These are phyloP conservation scores for Argynnis bischoffii DNA, from an alignment of 2,888 invertebrate species.

Conservation along the genomic window DNA sequence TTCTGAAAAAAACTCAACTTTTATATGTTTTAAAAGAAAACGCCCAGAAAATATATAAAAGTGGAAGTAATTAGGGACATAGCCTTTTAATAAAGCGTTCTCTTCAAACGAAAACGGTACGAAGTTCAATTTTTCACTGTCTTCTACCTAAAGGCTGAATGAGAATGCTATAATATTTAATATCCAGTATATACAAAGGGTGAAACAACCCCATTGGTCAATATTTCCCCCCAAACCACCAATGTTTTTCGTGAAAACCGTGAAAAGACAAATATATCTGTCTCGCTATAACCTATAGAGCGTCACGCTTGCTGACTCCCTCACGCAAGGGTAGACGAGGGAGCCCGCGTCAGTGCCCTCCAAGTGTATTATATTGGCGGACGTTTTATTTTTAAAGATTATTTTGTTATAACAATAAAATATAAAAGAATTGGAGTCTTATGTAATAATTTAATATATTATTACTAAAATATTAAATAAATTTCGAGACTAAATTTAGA, in stretches of 20 bases:
- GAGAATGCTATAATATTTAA: conserved; percentile 3
- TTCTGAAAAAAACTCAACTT: too few relatives aligned
- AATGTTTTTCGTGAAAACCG: conserved; percentile 63
- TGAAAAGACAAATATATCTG: conserved; percentile 56
- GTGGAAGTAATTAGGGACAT: too few relatives aligned
- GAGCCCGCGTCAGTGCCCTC: conserved; percentile 69
- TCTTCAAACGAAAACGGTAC: too few relatives aligned
- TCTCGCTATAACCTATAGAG: conserved; percentile 51
- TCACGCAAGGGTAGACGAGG: conserved; percentile 63
- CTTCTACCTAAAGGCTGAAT: conserved; percentile 4
- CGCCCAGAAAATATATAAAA: too few relatives aligned
- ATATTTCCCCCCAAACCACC: conserved; percentile 53
- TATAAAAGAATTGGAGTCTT: too few relatives aligned
- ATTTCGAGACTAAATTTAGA: not conserved
- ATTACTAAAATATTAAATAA: not conserved
- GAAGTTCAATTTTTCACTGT: not conserved
- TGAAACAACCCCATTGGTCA: conserved; percentile 57
- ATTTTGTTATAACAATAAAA: not conserved
- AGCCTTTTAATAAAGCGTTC: too few relatives aligned
- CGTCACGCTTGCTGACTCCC: conserved; percentile 52
- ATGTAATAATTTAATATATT: not conserved
- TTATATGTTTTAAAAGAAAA: too few relatives aligned
- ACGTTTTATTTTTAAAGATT: conserved; percentile 51
- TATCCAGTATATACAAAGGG: conserved; percentile 20
- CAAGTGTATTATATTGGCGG: conserved; percentile 70